Evolutionary conservation across 2,797 vertebrate species (phyloP).

Genomic region (Helicolenus hilgendorfi): DNA sequence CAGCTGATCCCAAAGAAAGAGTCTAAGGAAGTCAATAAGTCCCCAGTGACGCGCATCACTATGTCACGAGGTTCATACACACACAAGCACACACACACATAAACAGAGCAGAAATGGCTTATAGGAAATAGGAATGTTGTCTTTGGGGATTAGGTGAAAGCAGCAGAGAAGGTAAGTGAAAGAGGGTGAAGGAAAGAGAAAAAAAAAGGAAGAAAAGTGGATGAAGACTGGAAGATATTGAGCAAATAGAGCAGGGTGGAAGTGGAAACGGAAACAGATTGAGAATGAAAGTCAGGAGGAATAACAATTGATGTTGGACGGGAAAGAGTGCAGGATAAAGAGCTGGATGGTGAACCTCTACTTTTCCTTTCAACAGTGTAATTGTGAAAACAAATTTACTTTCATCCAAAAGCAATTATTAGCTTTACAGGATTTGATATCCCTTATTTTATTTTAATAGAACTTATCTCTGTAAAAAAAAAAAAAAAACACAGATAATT

Average conservation of each 20-base stretch:
- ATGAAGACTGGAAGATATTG: neutral
- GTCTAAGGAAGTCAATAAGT: conserved; percentile 68
- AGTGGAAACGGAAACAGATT: conserved; percentile 20
- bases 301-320: conserved; percentile 16
- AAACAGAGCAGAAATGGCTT: conserved; percentile 28
- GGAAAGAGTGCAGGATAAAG: neutral
- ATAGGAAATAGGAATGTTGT: conserved; percentile 50
- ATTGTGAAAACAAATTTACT: neutral
- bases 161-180: conserved; percentile 29
- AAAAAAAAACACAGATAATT: neutral
- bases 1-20: conserved; percentile 70
- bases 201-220: neutral
- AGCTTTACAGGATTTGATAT: neutral
- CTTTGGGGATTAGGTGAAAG: conserved; percentile 41
- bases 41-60: conserved; percentile 61
- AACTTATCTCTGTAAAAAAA: neutral
- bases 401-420: neutral
- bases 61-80: conserved; percentile 71
- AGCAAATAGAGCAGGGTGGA: conserved; percentile 2
- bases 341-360: neutral
- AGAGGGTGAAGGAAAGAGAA: conserved; percentile 30
- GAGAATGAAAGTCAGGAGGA: conserved; percentile 24
- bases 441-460: neutral
- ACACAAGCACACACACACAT: neutral
- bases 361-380: neutral